Evolutionary conservation across 2,888 invertebrate genomes (phyloP).

Genomic region (Cryptus armator): DNA sequence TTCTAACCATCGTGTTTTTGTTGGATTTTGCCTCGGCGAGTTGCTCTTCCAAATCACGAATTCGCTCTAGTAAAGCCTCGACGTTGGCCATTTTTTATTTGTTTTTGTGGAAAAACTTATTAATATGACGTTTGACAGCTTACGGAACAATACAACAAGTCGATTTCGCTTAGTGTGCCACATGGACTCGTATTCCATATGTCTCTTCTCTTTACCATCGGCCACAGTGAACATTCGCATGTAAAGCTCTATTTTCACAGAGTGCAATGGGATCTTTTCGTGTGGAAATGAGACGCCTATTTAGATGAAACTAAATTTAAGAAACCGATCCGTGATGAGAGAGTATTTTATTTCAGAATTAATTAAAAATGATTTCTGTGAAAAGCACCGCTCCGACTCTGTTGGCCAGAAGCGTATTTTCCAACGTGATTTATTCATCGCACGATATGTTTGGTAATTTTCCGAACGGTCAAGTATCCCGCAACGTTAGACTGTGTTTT

Average conservation of each 20-base stretch:
- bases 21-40: conserved; percentile 86
- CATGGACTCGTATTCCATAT: conserved; percentile 22
- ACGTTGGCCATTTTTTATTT: conserved; percentile 74
- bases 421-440: too few relatives aligned
- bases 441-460: too few relatives aligned
- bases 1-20: conserved; percentile 84
- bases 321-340: too few relatives aligned
- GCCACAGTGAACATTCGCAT: background rate
- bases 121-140: conserved; percentile 28
- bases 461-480: too few relatives aligned
- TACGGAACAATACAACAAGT: conserved; percentile 16
- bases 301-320: too few relatives aligned
- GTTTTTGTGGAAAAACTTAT: background rate
- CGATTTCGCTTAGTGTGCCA: background rate
- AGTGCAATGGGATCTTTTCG: too few relatives aligned
- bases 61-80: conserved; percentile 88
- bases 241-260: background rate
- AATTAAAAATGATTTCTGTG: too few relatives aligned
- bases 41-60: conserved; percentile 89
- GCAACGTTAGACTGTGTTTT: too few relatives aligned
- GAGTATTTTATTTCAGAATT: too few relatives aligned
- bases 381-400: too few relatives aligned
- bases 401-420: too few relatives aligned
- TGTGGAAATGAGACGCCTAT: too few relatives aligned
- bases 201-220: background rate